A percentile compares a stretch with the other conserved stretches of the same genome.
These are phyloP conservation scores for Molossus alvarezi DNA, from an alignment of 2,797 vertebrate genomes.

Conservation along the genomic window DNA sequence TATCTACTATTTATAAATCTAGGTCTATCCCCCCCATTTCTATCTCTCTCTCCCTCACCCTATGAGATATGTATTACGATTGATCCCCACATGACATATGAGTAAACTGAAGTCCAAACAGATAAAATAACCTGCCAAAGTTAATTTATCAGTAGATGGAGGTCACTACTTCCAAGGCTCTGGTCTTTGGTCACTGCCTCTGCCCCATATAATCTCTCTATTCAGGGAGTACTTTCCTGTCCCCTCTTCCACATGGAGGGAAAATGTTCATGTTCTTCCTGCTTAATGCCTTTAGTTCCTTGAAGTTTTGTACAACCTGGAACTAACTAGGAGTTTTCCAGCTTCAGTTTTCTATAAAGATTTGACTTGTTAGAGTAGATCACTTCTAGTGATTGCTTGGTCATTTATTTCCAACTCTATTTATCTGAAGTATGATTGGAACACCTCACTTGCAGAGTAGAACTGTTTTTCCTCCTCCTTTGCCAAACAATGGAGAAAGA, in stretches of 20 bases:
- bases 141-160: not conserved
- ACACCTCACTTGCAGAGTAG: not conserved
- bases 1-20: not conserved
- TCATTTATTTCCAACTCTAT: constrained; percentile 34
- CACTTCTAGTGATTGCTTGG: not conserved
- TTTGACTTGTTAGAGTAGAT: not conserved
- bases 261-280: not conserved
- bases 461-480: not conserved
- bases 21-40: not conserved
- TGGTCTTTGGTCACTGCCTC: not conserved
- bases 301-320: not conserved
- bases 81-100: not conserved
- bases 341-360: constrained; percentile 17
- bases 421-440: constrained; percentile 17
- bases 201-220: not conserved
- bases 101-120: not conserved
- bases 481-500: constrained; percentile 50
- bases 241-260: not conserved
- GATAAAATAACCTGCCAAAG: constrained; percentile 10
- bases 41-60: not conserved
- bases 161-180: not conserved
- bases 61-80: not conserved
- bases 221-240: not conserved
- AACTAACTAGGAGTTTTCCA: constrained; percentile 15
- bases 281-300: not conserved